phyloP scores from a whole-genome alignment of 2,888 invertebrate genomes.

The Drosophila paramelanica region DNA sequence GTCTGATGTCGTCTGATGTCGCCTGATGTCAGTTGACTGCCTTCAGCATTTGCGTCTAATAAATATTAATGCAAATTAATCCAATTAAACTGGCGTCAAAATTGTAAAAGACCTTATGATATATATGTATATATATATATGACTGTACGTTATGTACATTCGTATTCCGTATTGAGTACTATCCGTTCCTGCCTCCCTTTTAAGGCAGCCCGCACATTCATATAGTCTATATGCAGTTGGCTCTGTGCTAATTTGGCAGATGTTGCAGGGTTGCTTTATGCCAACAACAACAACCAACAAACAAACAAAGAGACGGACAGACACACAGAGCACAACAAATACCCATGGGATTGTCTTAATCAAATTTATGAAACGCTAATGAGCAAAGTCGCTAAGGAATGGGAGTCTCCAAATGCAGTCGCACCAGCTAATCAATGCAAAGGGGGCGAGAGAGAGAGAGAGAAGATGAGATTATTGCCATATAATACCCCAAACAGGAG shows the following conservation, averaged over 20 bases:
- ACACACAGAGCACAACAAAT: constrained; percentile 42
- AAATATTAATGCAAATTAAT: constrained; percentile 79
- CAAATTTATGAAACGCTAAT: constrained; percentile 78
- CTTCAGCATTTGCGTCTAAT: constrained; percentile 74
- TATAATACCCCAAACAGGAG: constrained; percentile 72
- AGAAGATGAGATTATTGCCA: constrained; percentile 57
- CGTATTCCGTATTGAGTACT: neutral
- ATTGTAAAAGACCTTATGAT: constrained; percentile 76
- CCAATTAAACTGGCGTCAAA: constrained; percentile 77
- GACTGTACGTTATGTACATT: neutral
- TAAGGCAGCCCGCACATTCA: constrained; percentile 1
- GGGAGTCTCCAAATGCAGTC: constrained; percentile 47
- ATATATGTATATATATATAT: constrained; percentile 52
- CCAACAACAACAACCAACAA: constrained; percentile 18
- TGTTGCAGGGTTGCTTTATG: constrained; percentile 62
- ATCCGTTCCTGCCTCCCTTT: neutral
- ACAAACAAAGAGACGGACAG: constrained; percentile 42
- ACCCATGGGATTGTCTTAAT: constrained; percentile 76
- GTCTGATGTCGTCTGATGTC: constrained; percentile 21
- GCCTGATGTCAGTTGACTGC: constrained; percentile 49
- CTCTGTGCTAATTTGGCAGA: constrained; percentile 68
- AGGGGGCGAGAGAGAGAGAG: neutral
- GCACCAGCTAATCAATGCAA: constrained; percentile 50
- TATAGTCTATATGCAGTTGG: constrained; percentile 47
- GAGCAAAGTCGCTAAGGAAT: constrained; percentile 65